phyloP scores from a whole-genome alignment of 2,113 vertebrate genomes.

The Mohoua ochrocephala region DNA sequence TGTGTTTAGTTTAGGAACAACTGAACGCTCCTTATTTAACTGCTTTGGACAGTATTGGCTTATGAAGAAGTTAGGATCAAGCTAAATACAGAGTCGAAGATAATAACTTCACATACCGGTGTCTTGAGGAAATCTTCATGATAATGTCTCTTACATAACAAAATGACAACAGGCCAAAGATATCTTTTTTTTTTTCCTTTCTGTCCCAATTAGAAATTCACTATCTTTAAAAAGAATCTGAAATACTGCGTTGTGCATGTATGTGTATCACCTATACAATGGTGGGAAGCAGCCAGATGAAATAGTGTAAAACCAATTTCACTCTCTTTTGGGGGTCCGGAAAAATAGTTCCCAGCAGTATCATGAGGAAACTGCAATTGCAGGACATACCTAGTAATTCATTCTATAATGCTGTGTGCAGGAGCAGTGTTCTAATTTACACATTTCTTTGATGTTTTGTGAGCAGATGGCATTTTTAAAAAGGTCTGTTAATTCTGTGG shows the following conservation, averaged over 20 bases:
- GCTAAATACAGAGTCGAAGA: neutral
- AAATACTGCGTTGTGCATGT: neutral
- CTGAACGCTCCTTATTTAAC: neutral
- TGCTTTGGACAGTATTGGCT: neutral
- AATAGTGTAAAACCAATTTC: neutral
- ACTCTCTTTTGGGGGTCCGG: neutral
- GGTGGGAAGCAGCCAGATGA: neutral
- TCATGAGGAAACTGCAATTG: neutral
- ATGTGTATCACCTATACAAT: neutral
- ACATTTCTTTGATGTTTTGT: neutral
- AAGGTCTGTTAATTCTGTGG: neutral
- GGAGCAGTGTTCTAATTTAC: neutral
- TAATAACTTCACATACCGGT: neutral
- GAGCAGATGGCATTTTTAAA: neutral
- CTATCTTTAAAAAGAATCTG: neutral
- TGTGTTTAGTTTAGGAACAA: neutral
- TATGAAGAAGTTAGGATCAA: neutral
- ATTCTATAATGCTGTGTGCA: neutral
- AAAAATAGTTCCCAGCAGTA: neutral
- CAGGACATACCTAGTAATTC: neutral
- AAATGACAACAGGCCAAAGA: neutral
- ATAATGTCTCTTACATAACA: neutral
- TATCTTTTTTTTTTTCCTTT: neutral
- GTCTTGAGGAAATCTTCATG: neutral
- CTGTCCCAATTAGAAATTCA: neutral